A percentile compares a stretch with the other conserved stretches of the same genome.
phyloP scores from a whole-genome alignment of 64 coral and sea anemone genomes.

The Trachythela sp. region DNA sequence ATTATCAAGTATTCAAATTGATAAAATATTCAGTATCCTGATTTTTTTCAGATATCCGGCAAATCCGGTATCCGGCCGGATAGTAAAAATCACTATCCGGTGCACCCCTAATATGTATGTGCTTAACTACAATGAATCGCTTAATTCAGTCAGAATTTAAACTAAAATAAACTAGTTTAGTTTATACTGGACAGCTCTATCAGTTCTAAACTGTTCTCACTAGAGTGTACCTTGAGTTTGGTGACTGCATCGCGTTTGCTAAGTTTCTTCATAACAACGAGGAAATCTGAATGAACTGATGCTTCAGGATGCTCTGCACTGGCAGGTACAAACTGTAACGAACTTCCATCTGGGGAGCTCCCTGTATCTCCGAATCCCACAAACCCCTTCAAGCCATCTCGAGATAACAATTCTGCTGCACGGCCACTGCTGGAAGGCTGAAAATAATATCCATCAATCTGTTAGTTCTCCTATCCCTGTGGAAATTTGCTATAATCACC shows the following conservation, averaged over 20 bases:
- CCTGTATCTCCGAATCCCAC: constrained; percentile 63
- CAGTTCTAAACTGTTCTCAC: neutral
- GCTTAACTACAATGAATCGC: neutral
- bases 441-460: neutral
- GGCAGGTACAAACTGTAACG: constrained; percentile 63
- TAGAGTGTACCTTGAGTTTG: constrained; percentile 63
- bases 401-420: constrained; percentile 67
- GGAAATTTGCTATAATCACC: neutral
- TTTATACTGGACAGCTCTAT: neutral
- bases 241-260: constrained; percentile 91
- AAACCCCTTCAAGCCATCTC: constrained; percentile 82
- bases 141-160: neutral
- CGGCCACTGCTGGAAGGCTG: constrained; percentile 98
- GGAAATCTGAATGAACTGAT: constrained; percentile 70
- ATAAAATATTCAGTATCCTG: too few species aligned
- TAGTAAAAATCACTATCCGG: too few species aligned
- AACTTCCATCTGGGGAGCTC: constrained; percentile 57
- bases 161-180: neutral
- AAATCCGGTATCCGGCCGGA: too few species aligned
- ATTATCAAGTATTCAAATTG: too few species aligned
- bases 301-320: constrained; percentile 54
- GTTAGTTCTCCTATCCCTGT: too few species aligned
- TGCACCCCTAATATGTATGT: too few species aligned
- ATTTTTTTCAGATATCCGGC: too few species aligned
- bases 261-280: constrained; percentile 90